Base-by-base conservation (phyloP, 2,888 invertebrate species). In the Chydorus sphaericus region DNA sequence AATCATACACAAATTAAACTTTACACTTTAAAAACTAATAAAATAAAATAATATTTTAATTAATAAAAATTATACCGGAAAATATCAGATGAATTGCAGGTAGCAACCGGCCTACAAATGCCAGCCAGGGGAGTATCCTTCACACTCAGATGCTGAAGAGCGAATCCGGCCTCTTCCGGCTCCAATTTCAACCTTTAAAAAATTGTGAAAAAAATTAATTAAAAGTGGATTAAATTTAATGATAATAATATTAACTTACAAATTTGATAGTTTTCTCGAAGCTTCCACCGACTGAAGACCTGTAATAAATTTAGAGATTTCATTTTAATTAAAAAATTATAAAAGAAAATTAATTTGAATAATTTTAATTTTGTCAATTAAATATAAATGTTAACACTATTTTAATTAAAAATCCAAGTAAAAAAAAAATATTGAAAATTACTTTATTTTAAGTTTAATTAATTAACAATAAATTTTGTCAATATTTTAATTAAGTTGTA, bases 181-280 rank as follows among this genome's bases (percentile, higher is more conserved):
- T 37, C 37, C 33, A 55, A 26, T 18, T 55, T 48, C 28, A 55
- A n/a, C 11, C 55, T 55, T 18, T 7, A 48, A 52, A 36, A 52
- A 3, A 16, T 48, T 11, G 2, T 16, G 14, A 26, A 26, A 49
- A n/a, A n/a, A n/a, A n/a, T n/a, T n/a, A n/a, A 4, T 28, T 28
- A 16, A 20, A 14, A 48, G 14, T 16, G 4, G 23, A 53, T 20
- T 3, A 36, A 52, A 10, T 37, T 3, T 10, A 4, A 20, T n/a
- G 2, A 7, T 3, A 44, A 48, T 10, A 4, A 20, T n/a, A 2
- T 4, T 3, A 44, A 48, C 74, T 66, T 68, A 77, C 71, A 72
- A 73, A 62, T 71, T 71, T 1, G 75, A 72, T 11, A 84, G 69
- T 10, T 68, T 71, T 62, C 73, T 75, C 0, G 85, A 82, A 0